These are phyloP conservation scores for Tympanuchus pallidicinctus DNA, from an alignment of 2,113 vertebrate species.

Conservation along the genomic window DNA sequence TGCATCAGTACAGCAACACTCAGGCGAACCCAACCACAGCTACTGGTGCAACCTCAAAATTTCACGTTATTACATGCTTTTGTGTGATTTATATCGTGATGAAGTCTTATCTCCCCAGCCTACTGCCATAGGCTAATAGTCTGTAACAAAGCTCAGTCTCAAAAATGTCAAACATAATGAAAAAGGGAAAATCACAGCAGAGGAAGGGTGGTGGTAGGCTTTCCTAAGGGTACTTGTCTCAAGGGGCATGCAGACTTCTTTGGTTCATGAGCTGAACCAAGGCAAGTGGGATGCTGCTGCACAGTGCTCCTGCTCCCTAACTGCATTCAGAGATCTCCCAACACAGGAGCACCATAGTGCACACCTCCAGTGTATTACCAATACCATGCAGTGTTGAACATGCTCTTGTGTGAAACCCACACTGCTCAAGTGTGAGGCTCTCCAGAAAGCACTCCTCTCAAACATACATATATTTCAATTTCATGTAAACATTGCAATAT, in stretches of 20 bases:
- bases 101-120: slow-evolving; percentile 72
- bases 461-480: neutral
- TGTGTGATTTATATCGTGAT: slow-evolving; percentile 70
- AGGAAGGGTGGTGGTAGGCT: slow-evolving; percentile 21
- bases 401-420: fast-evolving
- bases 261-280: neutral
- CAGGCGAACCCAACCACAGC: slow-evolving; percentile 27
- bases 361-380: neutral
- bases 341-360: neutral
- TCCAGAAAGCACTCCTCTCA: neutral
- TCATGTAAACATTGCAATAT: neutral
- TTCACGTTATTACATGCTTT: slow-evolving; percentile 45
- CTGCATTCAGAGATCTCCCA: neutral
- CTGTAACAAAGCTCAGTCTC: slow-evolving; percentile 72
- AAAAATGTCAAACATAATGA: slow-evolving; percentile 71
- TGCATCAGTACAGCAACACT: neutral
- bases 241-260: fast-evolving
- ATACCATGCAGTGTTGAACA: fast-evolving
- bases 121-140: slow-evolving; percentile 74
- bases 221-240: slow-evolving; percentile 17
- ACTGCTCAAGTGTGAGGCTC: fast-evolving
- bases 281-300: neutral
- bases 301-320: fast-evolving
- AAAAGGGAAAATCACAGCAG: slow-evolving; percentile 45
- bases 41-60: neutral